These are phyloP conservation scores for Aegithalos caudatus DNA, from an alignment of 2,113 vertebrate species.

Conservation along the genomic window DNA sequence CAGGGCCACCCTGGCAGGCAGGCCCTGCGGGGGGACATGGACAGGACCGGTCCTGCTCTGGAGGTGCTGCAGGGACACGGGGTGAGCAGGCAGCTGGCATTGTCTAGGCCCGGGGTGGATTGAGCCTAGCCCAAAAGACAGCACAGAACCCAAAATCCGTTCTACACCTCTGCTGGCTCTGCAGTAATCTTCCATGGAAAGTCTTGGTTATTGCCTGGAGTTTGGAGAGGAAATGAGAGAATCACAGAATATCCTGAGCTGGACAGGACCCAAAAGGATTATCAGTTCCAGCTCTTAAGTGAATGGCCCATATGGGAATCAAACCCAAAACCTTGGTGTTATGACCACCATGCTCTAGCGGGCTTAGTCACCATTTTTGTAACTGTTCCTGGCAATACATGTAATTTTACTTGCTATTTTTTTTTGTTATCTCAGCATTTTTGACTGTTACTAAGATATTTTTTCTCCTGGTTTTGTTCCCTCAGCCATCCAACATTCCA, in stretches of 20 bases:
- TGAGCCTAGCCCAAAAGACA: rapidly evolving
- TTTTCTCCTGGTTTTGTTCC: neutral
- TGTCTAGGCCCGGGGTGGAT: rapidly evolving
- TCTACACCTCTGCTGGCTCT: rapidly evolving
- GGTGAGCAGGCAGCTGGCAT: rapidly evolving
- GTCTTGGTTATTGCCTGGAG: too few species aligned
- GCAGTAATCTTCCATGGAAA: neutral
- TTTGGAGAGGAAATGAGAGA: neutral
- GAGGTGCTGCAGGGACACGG: rapidly evolving
- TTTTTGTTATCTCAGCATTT: neutral
- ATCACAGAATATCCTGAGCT: neutral
- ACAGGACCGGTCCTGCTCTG: rapidly evolving
- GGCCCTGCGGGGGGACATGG: rapidly evolving
- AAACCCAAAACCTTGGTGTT: neutral
- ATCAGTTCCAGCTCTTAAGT: neutral
- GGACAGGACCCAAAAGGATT: neutral
- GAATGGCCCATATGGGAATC: too few species aligned
- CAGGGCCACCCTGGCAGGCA: too few species aligned
- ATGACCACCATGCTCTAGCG: rapidly evolving
- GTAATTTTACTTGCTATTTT: neutral
- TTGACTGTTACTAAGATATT: neutral
- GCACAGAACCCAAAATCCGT: rapidly evolving
- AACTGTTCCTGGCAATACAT: neutral
- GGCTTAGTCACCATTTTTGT: neutral
- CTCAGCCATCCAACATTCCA: neutral